phyloP scores from a whole-genome alignment of 2,113 vertebrate species.

The Pseudopodoces humilis region DNA sequence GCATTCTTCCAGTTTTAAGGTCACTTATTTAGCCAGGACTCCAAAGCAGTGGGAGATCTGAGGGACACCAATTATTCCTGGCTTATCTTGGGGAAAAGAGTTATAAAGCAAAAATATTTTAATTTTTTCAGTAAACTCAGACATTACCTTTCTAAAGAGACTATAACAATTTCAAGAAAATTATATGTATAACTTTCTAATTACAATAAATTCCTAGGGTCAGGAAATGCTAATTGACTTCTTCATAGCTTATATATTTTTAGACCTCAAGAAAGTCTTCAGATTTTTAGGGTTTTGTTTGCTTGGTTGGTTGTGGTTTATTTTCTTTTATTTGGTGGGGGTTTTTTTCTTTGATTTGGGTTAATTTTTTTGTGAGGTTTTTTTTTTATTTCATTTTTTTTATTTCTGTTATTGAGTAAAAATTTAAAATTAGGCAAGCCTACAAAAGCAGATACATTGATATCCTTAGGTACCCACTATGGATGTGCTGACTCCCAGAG shows the following conservation, averaged over 20 bases:
- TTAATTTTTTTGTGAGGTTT: background rate
- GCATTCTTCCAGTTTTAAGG: background rate
- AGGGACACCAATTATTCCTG: background rate
- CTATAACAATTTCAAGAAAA: background rate
- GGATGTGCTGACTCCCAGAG: background rate
- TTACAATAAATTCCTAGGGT: background rate
- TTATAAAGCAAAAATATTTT: accelerated
- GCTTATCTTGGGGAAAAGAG: background rate
- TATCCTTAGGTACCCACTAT: background rate
- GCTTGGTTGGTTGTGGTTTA: background rate
- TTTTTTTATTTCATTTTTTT: background rate
- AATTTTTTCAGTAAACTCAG: background rate
- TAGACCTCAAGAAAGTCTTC: background rate
- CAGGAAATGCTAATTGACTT: background rate
- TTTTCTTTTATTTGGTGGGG: background rate
- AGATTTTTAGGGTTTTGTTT: background rate
- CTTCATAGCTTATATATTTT: background rate
- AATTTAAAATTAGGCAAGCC: background rate
- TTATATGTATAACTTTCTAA: background rate
- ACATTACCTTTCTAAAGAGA: background rate
- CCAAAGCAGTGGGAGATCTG: background rate
- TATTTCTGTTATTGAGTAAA: background rate
- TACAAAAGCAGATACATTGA: background rate
- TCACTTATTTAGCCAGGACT: background rate
- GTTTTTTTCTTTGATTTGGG: background rate